phyloP scores from a whole-genome alignment of 1,140 invertebrate genomes.

The Drosophila baimaii region DNA sequence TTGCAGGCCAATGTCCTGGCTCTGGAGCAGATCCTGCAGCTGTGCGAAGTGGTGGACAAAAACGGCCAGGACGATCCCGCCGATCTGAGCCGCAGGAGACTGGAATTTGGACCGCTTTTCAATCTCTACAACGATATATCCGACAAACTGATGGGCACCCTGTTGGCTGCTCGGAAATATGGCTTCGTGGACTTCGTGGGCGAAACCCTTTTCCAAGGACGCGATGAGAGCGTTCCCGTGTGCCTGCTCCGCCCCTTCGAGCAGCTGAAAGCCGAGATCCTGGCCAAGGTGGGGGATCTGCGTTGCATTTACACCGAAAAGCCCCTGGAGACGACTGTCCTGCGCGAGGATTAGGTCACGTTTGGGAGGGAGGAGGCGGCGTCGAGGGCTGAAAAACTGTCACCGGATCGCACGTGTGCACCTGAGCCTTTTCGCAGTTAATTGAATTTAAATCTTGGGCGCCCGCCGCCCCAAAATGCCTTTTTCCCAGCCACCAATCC shows the following conservation, averaged over 20 bases:
- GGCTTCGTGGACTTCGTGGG: slow-evolving; percentile 60
- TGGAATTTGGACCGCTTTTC: slow-evolving; percentile 55
- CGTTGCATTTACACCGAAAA: slow-evolving; percentile 33
- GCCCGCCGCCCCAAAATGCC: slow-evolving; percentile 10
- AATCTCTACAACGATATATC: slow-evolving; percentile 64
- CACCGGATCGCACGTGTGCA: slow-evolving; percentile 51
- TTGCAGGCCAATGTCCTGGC: slow-evolving; percentile 46
- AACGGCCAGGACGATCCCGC: not conserved
- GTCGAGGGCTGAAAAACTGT: slow-evolving; percentile 22
- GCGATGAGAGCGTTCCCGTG: slow-evolving; percentile 46
- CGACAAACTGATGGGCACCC: slow-evolving; percentile 63
- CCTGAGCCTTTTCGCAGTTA: slow-evolving; percentile 62
- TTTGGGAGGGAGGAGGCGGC: not conserved
- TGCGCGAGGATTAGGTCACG: slow-evolving; percentile 29
- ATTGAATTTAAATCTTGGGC: slow-evolving; percentile 64
- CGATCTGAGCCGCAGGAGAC: not conserved
- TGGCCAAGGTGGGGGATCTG: slow-evolving; percentile 53
- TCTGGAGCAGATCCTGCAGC: slow-evolving; percentile 62
- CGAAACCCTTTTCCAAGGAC: slow-evolving; percentile 67
- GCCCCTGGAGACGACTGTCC: slow-evolving; percentile 13
- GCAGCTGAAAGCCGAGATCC: slow-evolving; percentile 45
- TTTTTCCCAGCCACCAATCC: slow-evolving; percentile 16
- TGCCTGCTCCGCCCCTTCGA: slow-evolving; percentile 36
- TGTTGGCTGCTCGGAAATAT: slow-evolving; percentile 54
- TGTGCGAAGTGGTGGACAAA: slow-evolving; percentile 47